Conservation (phyloP, 2,797 vertebrate species). For the Paedocypris micromegethes region DNA sequence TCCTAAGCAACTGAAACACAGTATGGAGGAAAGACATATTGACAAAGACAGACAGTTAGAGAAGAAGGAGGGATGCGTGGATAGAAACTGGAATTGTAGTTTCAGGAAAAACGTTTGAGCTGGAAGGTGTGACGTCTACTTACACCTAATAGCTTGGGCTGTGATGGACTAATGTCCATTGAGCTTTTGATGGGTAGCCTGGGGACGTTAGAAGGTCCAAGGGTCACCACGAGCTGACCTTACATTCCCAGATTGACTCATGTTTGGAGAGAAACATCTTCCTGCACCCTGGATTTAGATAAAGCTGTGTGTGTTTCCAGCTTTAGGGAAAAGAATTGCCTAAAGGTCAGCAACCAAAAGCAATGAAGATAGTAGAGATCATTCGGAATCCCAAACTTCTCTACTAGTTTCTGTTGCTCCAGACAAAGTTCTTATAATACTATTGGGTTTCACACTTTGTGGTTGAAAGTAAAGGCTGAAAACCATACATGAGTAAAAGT, state of each 20-base stretch:
- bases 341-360: conserved; percentile 23
- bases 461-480: neutral
- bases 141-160: conserved; percentile 4
- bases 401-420: conserved; percentile 10
- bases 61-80: too few relatives aligned
- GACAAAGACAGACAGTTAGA: too few relatives aligned
- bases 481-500: too few relatives aligned
- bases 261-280: conserved; percentile 15
- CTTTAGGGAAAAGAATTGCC: neutral
- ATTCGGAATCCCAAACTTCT: conserved; percentile 19
- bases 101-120: conserved; percentile 3
- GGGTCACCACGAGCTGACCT: conserved; percentile 30
- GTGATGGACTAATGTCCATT: conserved; percentile 13
- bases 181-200: conserved; percentile 6
- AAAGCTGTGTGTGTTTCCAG: conserved; percentile 1
- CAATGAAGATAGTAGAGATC: conserved; percentile 16
- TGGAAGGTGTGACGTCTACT: conserved; percentile 3
- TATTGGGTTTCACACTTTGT: conserved; percentile 3
- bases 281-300: conserved; percentile 27
- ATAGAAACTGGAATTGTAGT: neutral
- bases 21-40: too few relatives aligned
- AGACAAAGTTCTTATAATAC: conserved; percentile 24
- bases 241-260: conserved; percentile 40
- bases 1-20: too few relatives aligned
- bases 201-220: neutral